phyloP scores from a whole-genome alignment of 1,140 invertebrate genomes.

The Coenobita brevimanus region DNA sequence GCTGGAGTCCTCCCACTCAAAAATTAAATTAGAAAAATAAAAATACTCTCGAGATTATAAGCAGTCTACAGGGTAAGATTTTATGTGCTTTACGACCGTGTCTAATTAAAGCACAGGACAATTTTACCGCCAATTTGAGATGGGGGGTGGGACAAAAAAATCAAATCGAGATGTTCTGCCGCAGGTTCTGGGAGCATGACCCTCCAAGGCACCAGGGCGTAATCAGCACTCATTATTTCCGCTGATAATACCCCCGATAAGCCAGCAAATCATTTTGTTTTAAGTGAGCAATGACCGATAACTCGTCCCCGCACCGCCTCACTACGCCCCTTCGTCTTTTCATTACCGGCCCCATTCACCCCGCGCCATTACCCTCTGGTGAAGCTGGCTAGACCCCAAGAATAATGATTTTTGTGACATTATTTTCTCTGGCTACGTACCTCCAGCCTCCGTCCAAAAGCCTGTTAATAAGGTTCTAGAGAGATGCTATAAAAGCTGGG shows the following conservation, averaged over 20 bases:
- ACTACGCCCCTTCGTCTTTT: not conserved
- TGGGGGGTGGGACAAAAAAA: not conserved
- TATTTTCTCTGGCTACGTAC: no score
- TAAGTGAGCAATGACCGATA: not conserved
- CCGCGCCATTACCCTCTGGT: not conserved
- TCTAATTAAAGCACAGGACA: not conserved
- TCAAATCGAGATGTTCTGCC: conserved; percentile 13
- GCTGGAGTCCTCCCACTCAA: no score
- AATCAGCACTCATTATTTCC: conserved; percentile 11
- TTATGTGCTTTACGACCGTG: not conserved
- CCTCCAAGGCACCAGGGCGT: not conserved
- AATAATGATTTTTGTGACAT: no score
- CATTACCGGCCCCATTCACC: no score
- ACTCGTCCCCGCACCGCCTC: not conserved
- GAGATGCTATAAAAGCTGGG: no score
- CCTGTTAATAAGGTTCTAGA: no score
- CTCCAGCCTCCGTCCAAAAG: no score
- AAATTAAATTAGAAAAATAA: no score
- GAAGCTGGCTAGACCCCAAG: no score
- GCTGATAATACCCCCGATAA: conserved; percentile 17
- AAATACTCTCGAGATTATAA: no score
- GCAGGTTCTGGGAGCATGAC: not conserved
- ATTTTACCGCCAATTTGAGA: not conserved
- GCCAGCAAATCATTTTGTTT: conserved; percentile 17
- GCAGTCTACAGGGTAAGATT: no score